Conservation (phyloP, 1,140 invertebrate genomes). For the Drosophila ficusphila region DNA sequence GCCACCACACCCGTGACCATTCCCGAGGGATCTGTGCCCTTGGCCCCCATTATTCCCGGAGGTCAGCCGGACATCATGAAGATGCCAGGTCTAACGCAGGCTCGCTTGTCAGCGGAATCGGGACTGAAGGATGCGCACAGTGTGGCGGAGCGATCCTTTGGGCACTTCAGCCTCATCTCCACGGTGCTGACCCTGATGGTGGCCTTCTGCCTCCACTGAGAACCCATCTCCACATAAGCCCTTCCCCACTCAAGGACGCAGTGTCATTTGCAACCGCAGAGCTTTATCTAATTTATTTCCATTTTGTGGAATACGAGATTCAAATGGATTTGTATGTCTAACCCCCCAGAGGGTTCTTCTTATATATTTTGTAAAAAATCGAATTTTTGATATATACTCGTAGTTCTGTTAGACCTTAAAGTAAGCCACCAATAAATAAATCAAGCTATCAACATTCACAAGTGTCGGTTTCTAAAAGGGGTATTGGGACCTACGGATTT, state of each 20-base stretch:
- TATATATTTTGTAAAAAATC: constrained; percentile 54
- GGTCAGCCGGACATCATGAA: constrained; percentile 81
- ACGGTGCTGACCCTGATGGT: constrained; percentile 53
- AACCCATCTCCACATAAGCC: not conserved
- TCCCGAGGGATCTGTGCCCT: constrained; percentile 84
- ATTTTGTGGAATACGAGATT: constrained; percentile 2
- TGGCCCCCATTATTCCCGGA: constrained; percentile 82
- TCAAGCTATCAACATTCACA: constrained; percentile 11
- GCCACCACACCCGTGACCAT: constrained; percentile 54
- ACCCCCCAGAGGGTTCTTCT: constrained; percentile 1
- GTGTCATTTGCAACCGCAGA: constrained; percentile 20
- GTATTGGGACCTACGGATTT: no score
- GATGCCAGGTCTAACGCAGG: constrained; percentile 69
- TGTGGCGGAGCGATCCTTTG: constrained; percentile 5
- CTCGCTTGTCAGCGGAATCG: constrained; percentile 61
- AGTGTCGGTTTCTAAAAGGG: not conserved
- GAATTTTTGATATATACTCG: constrained; percentile 59
- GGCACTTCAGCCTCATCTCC: constrained; percentile 43
- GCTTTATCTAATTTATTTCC: constrained; percentile 46
- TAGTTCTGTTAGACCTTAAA: constrained; percentile 46
- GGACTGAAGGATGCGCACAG: constrained; percentile 58
- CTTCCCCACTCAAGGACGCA: not conserved
- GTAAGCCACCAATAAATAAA: constrained; percentile 36
- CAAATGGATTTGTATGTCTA: not conserved
- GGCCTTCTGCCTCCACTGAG: constrained; percentile 61